phyloP scores from a whole-genome alignment of 1,140 invertebrate genomes.

The Schlechtendalia chinensis region DNA sequence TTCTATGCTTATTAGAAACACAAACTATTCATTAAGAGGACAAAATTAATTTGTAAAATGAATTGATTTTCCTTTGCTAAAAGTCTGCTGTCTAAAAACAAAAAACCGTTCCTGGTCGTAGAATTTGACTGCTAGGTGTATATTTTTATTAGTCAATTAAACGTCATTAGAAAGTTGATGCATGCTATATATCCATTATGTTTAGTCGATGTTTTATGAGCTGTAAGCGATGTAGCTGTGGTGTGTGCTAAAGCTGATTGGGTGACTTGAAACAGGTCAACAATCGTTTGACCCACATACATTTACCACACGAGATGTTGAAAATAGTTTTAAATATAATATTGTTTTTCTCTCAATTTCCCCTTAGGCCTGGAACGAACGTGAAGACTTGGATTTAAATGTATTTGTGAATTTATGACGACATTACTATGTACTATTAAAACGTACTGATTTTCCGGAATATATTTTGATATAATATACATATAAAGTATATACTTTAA shows the following conservation, averaged over 20 bases:
- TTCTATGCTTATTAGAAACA: not conserved
- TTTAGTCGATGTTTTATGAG: slow-evolving; percentile 20
- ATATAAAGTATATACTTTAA: too few species aligned
- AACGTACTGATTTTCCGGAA: not conserved
- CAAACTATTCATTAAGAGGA: not conserved
- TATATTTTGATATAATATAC: too few species aligned
- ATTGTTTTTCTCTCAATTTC: not conserved
- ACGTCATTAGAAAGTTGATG: slow-evolving; percentile 44
- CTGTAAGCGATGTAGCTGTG: slow-evolving; percentile 12
- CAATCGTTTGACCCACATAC: slow-evolving; percentile 46
- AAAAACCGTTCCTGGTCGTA: not conserved
- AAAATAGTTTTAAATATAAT: too few species aligned
- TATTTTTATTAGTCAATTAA: slow-evolving; percentile 33
- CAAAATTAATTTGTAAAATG: slow-evolving; percentile 7
- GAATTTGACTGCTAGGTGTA: not conserved
- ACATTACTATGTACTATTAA: not conserved
- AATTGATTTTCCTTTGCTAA: slow-evolving; percentile 28
- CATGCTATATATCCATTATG: slow-evolving; percentile 29
- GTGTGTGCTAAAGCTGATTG: slow-evolving; percentile 30
- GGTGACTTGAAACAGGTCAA: slow-evolving; percentile 37
- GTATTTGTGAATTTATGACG: not conserved
- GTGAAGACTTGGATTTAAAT: too few species aligned
- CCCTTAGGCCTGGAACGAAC: not conserved
- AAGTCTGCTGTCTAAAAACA: not conserved
- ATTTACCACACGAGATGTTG: not conserved